Conservation (phyloP, 2,113 vertebrate species). For the Callospermophilus lateralis region DNA sequence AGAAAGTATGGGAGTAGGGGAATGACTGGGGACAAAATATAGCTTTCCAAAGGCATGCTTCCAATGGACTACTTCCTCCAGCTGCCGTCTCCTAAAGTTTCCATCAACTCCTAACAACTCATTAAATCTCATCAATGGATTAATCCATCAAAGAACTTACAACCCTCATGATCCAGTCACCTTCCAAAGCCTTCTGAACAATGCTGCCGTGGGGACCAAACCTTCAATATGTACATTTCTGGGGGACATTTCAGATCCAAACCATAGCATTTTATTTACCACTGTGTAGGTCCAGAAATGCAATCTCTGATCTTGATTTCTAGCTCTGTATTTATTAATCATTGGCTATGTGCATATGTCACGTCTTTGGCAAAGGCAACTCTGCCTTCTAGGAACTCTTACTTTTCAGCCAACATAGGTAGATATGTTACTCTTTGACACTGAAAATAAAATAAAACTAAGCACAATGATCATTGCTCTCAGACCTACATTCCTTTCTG, state of each 20-base stretch:
- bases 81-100: not conserved
- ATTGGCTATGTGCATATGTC: not conserved
- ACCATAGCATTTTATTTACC: not conserved
- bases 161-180: not conserved
- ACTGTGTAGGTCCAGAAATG: not conserved
- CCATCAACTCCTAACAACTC: not conserved
- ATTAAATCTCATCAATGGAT: not conserved
- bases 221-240: not conserved
- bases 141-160: not conserved
- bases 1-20: too few relatives aligned
- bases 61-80: not conserved
- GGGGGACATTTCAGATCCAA: not conserved
- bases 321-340: not conserved
- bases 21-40: not conserved
- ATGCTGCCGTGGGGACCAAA: not conserved
- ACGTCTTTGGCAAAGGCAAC: not conserved
- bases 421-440: not conserved
- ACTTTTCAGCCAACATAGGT: not conserved
- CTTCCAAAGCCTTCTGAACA: not conserved
- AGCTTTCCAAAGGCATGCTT: not conserved
- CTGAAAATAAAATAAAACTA: not conserved
- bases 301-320: not conserved
- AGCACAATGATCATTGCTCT: rapidly evolving
- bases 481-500: too few relatives aligned
- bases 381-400: not conserved